Evolutionary conservation across 2,888 invertebrate species (phyloP).

Genomic region (Loripinus fragilis): DNA sequence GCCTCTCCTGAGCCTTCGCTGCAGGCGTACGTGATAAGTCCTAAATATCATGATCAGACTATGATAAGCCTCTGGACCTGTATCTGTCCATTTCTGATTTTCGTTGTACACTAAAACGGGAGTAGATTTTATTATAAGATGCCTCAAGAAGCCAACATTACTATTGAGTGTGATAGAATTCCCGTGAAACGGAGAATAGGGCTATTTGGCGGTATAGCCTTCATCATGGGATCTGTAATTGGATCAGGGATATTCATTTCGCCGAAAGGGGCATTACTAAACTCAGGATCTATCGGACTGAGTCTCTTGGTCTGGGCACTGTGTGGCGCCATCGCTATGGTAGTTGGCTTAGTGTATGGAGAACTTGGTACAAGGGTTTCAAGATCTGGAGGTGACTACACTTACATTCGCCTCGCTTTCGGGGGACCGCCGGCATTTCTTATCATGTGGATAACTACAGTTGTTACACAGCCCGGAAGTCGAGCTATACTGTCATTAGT

Average conservation of each 20-base stretch:
- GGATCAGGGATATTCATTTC: slow-evolving; percentile 67
- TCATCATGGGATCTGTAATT: slow-evolving; percentile 81
- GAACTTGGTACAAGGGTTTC: no score
- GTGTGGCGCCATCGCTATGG: no score
- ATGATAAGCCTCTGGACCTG: no score
- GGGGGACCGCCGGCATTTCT: slow-evolving; percentile 84
- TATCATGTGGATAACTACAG: slow-evolving; percentile 86
- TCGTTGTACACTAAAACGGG: no score
- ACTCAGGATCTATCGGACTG: slow-evolving; percentile 59
- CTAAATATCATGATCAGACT: no score
- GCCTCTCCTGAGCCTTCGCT: no score
- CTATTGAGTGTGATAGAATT: slow-evolving; percentile 30
- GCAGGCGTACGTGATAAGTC: no score
- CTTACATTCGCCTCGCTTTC: slow-evolving; percentile 85
- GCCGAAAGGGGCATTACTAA: slow-evolving; percentile 59
- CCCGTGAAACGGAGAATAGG: slow-evolving; percentile 46
- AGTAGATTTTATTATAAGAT: no score
- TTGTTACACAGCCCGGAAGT: slow-evolving; percentile 73
- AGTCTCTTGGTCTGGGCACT: slow-evolving; percentile 66
- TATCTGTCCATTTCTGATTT: no score
- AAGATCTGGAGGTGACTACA: slow-evolving; percentile 91
- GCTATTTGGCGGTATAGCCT: slow-evolving; percentile 33
- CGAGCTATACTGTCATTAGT: no score
- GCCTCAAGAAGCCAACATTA: not conserved
- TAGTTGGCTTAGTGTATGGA: no score